Evolutionary conservation across 2,113 vertebrate genomes (phyloP).

Genomic region (Callorhinus ursinus): DNA sequence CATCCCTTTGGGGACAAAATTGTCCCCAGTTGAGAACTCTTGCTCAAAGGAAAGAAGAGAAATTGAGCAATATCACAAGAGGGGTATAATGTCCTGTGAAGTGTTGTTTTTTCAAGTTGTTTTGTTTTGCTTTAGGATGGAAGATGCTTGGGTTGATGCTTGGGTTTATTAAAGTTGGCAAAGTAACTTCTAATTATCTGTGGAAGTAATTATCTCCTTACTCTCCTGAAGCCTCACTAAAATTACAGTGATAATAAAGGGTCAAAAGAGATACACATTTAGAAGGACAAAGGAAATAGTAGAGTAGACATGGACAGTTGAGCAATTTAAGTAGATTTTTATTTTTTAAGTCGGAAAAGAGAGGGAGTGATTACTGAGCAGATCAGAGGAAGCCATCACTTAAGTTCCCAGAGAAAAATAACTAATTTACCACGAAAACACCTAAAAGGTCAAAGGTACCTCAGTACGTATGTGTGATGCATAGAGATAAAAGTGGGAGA

Average conservation of each 20-base stretch:
- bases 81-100: not conserved
- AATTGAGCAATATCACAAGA: not conserved
- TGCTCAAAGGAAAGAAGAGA: not conserved
- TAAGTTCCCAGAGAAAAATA: not conserved
- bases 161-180: not conserved
- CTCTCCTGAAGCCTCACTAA: not conserved
- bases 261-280: not conserved
- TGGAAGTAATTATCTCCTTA: not conserved
- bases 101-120: not conserved
- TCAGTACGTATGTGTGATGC: not conserved
- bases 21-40: not conserved
- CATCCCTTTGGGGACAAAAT: not conserved
- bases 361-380: not conserved
- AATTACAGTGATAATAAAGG: not conserved
- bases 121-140: not conserved
- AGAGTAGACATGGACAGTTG: not conserved
- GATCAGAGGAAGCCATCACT: not conserved
- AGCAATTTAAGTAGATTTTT: not conserved
- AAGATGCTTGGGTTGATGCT: not conserved
- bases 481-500: not conserved
- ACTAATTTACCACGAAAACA: not conserved
- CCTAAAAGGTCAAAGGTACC: not conserved
- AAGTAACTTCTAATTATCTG: not conserved
- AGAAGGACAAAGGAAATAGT: not conserved
- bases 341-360: not conserved